Conservation (phyloP, 1,140 invertebrate genomes). For the Orussus abietinus region DNA sequence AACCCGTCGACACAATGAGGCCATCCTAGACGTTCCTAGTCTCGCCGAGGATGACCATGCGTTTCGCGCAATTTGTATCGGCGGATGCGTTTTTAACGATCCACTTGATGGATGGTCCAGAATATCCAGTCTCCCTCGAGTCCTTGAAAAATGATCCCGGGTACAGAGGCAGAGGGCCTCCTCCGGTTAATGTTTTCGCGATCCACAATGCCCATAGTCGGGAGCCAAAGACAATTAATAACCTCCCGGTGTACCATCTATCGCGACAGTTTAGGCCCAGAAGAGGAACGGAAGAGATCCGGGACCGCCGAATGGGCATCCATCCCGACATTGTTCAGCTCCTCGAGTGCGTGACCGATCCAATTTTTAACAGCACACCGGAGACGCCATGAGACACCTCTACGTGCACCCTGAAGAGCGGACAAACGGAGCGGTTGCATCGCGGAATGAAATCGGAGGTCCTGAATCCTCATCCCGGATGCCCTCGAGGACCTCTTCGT, state of each 20-base stretch:
- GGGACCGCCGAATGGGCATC: constrained; percentile 14
- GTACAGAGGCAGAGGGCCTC: constrained; percentile 18
- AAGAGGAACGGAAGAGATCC: constrained; percentile 16
- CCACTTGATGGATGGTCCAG: constrained; percentile 47
- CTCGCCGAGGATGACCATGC: not conserved
- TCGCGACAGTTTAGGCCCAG: constrained; percentile 50
- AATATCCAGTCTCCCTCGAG: constrained; percentile 24
- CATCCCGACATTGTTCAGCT: constrained; percentile 44
- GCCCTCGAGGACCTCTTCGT: no score
- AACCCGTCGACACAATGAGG: not conserved
- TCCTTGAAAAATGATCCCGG: constrained; percentile 50
- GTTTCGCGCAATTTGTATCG: constrained; percentile 44
- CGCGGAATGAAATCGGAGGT: no score
- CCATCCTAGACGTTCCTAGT: no score
- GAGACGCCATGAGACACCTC: no score
- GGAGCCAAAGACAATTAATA: constrained; percentile 52
- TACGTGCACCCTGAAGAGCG: no score
- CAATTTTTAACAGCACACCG: constrained; percentile 52
- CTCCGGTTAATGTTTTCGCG: constrained; percentile 49
- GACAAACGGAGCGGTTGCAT: no score
- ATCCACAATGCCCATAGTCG: constrained; percentile 43
- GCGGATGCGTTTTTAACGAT: constrained; percentile 53
- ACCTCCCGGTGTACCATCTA: constrained; percentile 52
- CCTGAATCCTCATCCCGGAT: no score
- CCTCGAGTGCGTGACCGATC: constrained; percentile 49